phyloP scores from a whole-genome alignment of 2,888 invertebrate genomes.

The Seira musarum region DNA sequence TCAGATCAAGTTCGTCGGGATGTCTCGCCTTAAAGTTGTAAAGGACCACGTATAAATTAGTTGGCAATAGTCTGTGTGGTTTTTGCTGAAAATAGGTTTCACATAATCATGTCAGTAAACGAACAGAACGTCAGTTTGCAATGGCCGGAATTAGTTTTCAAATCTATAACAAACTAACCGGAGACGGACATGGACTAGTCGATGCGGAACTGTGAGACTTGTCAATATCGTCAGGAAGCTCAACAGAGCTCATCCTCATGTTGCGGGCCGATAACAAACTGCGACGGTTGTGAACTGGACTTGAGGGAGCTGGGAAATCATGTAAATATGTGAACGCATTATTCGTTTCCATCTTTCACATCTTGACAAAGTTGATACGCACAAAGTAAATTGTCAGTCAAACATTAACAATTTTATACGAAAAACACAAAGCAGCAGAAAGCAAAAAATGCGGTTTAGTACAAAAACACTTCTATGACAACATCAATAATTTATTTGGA shows the following conservation, averaged over 20 bases:
- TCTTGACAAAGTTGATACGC: conserved; percentile 70
- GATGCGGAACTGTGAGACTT: conserved; percentile 93
- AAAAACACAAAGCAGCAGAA: too few relatives aligned
- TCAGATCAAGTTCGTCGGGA: conserved; percentile 93
- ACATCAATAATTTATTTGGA: too few relatives aligned
- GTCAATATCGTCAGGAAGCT: conserved; percentile 91
- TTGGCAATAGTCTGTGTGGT: conserved; percentile 87
- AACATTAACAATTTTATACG: too few relatives aligned
- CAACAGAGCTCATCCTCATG: conserved; percentile 94
- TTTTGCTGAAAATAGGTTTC: conserved; percentile 79
- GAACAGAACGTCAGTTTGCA: too few relatives aligned
- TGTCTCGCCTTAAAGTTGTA: conserved; percentile 97
- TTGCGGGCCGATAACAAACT: conserved; percentile 83
- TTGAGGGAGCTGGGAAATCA: conserved; percentile 84
- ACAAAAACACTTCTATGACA: too few relatives aligned
- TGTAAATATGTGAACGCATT: too few relatives aligned
- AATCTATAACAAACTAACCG: conserved; percentile 72
- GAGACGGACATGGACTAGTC: conserved; percentile 94
- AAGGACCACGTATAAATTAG: conserved; percentile 93
- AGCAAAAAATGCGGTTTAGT: too few relatives aligned
- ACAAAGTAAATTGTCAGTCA: too few relatives aligned
- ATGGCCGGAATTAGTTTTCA: too few relatives aligned
- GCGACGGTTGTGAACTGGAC: conserved; percentile 90
- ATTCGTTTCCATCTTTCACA: too few relatives aligned
- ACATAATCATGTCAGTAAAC: too few relatives aligned